Conservation (phyloP, 2,888 invertebrate genomes). For the Arge pagana region DNA sequence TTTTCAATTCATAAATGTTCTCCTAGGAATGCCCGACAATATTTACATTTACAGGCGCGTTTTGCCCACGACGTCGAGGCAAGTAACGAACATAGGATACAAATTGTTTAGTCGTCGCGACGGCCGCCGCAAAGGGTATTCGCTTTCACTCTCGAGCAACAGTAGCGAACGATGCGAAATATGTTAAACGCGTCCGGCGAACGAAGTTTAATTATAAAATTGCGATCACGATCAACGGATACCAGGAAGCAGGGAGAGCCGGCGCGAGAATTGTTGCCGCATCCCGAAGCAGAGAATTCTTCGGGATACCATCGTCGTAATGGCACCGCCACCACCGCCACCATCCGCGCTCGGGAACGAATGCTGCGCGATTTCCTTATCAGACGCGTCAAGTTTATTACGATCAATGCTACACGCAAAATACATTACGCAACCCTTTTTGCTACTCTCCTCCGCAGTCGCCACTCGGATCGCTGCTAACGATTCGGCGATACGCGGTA, state of each 20-base stretch:
- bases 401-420: not conserved
- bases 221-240: constrained; percentile 19
- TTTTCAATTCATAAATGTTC: too few relatives aligned
- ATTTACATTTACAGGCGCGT: too few relatives aligned
- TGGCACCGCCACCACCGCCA: too few relatives aligned
- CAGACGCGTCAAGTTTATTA: not conserved
- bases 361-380: constrained; percentile 16
- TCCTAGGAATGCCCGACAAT: too few relatives aligned
- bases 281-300: constrained; percentile 4
- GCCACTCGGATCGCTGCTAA: too few relatives aligned
- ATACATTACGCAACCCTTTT: not conserved
- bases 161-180: constrained; percentile 17
- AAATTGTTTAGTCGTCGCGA: too few relatives aligned
- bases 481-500: too few relatives aligned
- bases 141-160: too few relatives aligned
- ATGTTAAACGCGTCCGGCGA: constrained; percentile 16
- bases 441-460: not conserved
- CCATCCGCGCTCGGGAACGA: constrained; percentile 12
- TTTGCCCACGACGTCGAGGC: too few relatives aligned
- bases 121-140: too few relatives aligned
- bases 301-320: constrained; percentile 7
- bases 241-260: constrained; percentile 7
- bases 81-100: too few relatives aligned
- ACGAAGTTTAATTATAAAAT: constrained; percentile 19
- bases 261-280: constrained; percentile 14